A percentile compares a stretch with the other conserved stretches of the same genome.
Conservation (phyloP, 2,888 invertebrate species). For the Oligia fasciuncula region DNA sequence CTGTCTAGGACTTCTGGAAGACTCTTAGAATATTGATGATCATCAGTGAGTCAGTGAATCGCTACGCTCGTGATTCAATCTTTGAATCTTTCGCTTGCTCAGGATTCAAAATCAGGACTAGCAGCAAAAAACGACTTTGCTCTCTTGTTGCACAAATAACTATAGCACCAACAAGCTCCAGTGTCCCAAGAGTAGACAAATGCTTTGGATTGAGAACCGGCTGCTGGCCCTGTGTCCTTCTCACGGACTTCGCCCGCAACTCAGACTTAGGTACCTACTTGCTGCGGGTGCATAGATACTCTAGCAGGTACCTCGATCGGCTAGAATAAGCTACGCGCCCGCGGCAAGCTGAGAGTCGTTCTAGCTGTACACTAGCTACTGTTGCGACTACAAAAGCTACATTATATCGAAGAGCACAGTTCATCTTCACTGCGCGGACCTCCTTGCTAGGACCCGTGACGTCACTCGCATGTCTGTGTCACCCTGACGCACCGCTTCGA, state of each 20-base stretch:
- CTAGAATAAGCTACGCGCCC: not conserved
- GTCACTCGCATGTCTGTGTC: not conserved
- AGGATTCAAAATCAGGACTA: too few species aligned
- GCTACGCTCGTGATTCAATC: too few species aligned
- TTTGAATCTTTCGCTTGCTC: too few species aligned
- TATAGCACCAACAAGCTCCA: not conserved
- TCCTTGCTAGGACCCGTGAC: not conserved
- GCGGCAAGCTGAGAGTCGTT: not conserved
- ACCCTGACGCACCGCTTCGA: conserved; percentile 39
- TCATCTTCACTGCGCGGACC: not conserved
- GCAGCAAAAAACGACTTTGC: too few species aligned
- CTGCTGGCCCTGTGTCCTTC: not conserved
- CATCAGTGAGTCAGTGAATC: too few species aligned
- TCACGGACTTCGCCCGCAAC: not conserved
- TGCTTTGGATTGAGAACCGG: not conserved
- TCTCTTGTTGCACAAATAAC: too few species aligned
- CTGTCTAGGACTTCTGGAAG: too few species aligned
- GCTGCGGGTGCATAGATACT: too few species aligned
- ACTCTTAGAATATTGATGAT: too few species aligned
- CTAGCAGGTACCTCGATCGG: not conserved
- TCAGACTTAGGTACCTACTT: not conserved
- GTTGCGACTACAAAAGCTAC: not conserved
- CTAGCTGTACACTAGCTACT: not conserved
- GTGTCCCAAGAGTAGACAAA: not conserved
- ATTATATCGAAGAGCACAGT: not conserved